Evolutionary conservation across 2,797 vertebrate species (phyloP), one percentile per base, ranked within the genome.

Genomic region (Melopsittacus undulatus): DNA sequence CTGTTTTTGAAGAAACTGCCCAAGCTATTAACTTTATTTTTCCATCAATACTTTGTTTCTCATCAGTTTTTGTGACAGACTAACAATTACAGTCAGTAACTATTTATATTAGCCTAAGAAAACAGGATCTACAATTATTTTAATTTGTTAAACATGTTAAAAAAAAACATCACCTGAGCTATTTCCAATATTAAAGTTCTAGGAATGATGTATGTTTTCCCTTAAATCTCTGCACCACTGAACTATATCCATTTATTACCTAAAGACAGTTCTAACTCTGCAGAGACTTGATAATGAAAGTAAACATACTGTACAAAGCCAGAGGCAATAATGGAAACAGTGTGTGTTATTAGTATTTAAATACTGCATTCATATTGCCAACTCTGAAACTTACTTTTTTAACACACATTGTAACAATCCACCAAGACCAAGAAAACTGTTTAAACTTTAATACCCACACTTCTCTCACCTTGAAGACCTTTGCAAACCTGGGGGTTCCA

Each of bases 241-340:
- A 92, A 69, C 66, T 87, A 54, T 76, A 92, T 54, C 62, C 27
- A 90, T 75, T 91, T 70, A 82, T 88, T 89, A 89, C 69, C 40
- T 62, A 90, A 94, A 89, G 70, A 64, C 46, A 85, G 54, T 62
- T 84, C 29, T 69, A 66, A 84, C 30, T 80, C 73, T 89, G 67
- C 54, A 93, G 77, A 85, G 52, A 93, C 40, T 48, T 95, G n/a
- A 82, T 81, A 94, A 88, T 64, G 63, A 42, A 94, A 89, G 67
- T 7, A 94, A 90, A 75, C 51, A 57, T 17, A 49, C 32, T 32
- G 49, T 29, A 59, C 82, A 96, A 92, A 96, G 52, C 36, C 73
- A 82, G 56, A 69, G 43, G 48, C 78, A 80, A 26, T n/a, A 87
- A 61, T 1, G 7, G 67, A 79, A 81, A 83, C 30, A 62, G 15